Evolutionary conservation across 2,797 vertebrate species (phyloP).

Genomic region (Eutrigla gurnardus): DNA sequence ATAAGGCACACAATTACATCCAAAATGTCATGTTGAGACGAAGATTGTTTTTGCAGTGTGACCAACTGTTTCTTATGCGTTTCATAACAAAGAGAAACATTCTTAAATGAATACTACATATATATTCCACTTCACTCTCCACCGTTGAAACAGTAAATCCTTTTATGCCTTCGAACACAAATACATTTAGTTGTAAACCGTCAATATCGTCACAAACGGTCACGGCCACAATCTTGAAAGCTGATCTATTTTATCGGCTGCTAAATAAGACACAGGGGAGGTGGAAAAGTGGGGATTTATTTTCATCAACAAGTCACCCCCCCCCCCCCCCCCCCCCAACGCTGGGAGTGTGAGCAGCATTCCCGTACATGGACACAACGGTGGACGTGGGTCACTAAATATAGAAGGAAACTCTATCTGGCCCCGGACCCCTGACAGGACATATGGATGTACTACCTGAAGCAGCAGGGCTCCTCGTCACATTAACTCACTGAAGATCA

Average conservation of each 20-base stretch:
- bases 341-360: slow-evolving; percentile 52
- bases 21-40: not conserved
- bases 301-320: slow-evolving; percentile 67
- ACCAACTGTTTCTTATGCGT: not conserved
- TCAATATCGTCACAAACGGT: slow-evolving; percentile 16
- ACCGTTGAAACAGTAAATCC: not conserved
- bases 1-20: slow-evolving; percentile 8
- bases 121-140: not conserved
- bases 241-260: slow-evolving; percentile 47
- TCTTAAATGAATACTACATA: not conserved
- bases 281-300: slow-evolving; percentile 47
- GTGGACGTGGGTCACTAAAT: slow-evolving; percentile 69
- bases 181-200: not conserved
- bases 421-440: slow-evolving; percentile 47
- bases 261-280: slow-evolving; percentile 54
- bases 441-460: slow-evolving; percentile 48
- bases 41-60: not conserved
- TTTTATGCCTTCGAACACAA: not conserved
- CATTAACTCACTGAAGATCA: slow-evolving; percentile 43
- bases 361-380: slow-evolving; percentile 78
- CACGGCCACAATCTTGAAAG: slow-evolving; percentile 26
- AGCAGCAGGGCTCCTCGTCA: slow-evolving; percentile 35
- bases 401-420: slow-evolving; percentile 74
- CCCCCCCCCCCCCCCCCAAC: slow-evolving; percentile 48
- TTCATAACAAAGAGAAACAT: slow-evolving; percentile 1